Base-by-base conservation (phyloP, 1,140 invertebrate species). In the Drosophila ogumai region DNA sequence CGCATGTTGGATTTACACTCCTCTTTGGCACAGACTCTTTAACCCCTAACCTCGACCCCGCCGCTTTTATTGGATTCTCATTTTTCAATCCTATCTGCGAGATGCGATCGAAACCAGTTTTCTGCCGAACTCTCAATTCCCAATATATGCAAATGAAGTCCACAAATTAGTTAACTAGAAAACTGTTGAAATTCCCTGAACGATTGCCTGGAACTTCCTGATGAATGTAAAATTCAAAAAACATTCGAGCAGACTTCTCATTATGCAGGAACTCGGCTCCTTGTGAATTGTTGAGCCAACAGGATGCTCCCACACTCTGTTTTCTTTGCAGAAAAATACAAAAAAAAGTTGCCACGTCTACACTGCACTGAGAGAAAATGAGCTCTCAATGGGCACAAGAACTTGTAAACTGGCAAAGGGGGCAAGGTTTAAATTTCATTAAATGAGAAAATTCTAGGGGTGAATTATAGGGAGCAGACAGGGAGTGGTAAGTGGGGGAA, bases 91-190 rank as follows among this genome's bases (percentile, higher is more conserved):
- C 66, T 87, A 86, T 87, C 82, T 72, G 34, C 12, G 44, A 41
- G 63, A 58, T 84, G 50, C 49, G 41, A 87, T 87, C 84, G 64
- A 80, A 87, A 77, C 60, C 52, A 50, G 58, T 79, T 82, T 79
- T 72, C 22, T 72, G 17, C 36, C 15, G 17, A 64, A 69, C 55
- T 68, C 66, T 73, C 52, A 66, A 67, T 75, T 67, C 40, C 44
- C 9, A 19, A 15, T 17, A 61, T 59, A 71, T 68, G 59, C 40
- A 75, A 79, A 73, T 81, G 43, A 44, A n/a, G 43, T 61, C 34
- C 59, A 49, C 67, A 84, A 87, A 87, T 87, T 87, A 77, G 80
- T 87, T 80, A 74, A 63, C 69, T 63, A 71, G 68, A 66, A 56
- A 47, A 60, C 58, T 58, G 22, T 28, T 59, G 52, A 61, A 74